phyloP scores from a whole-genome alignment of 2,797 vertebrate genomes.

The Bovichtus diacanthus region DNA sequence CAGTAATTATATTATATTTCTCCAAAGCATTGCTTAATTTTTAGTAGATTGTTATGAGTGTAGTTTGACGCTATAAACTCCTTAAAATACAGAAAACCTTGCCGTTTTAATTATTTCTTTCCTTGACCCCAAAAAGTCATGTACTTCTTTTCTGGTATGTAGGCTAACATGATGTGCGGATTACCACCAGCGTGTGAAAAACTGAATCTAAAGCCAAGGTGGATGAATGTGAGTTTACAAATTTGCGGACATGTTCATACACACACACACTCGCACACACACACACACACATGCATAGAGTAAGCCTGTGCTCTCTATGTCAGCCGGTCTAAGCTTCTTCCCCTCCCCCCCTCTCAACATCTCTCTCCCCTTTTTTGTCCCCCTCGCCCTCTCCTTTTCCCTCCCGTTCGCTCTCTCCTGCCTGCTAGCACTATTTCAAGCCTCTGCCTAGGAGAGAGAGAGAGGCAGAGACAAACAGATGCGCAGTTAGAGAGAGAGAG shows the following conservation, averaged over 20 bases:
- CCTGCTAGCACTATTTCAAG: constrained; percentile 84
- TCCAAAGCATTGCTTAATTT: constrained; percentile 1
- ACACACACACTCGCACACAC: constrained; percentile 33
- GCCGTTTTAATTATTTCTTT: constrained; percentile 23
- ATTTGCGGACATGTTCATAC: constrained; percentile 54
- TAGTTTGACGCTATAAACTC: constrained; percentile 10
- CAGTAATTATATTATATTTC: neutral
- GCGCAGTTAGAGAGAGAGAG: constrained; percentile 62
- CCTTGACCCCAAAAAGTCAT: constrained; percentile 28
- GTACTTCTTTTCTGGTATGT: constrained; percentile 44
- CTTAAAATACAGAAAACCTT: constrained; percentile 22
- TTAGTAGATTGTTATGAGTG: neutral
- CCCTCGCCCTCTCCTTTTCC: constrained; percentile 79
- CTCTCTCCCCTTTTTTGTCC: constrained; percentile 85
- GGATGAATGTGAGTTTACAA: constrained; percentile 60
- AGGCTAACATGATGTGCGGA: constrained; percentile 29
- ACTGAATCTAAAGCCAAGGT: constrained; percentile 38
- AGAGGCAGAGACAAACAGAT: constrained; percentile 70
- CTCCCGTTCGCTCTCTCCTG: constrained; percentile 77
- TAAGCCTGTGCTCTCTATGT: constrained; percentile 72
- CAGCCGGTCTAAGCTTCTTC: constrained; percentile 79
- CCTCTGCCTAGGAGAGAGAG: constrained; percentile 66
- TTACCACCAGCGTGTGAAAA: constrained; percentile 34
- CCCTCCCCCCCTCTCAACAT: constrained; percentile 81
- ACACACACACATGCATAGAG: constrained; percentile 50